phyloP scores from a whole-genome alignment of 2,113 vertebrate genomes.

The Heterotilapia buettikoferi region DNA sequence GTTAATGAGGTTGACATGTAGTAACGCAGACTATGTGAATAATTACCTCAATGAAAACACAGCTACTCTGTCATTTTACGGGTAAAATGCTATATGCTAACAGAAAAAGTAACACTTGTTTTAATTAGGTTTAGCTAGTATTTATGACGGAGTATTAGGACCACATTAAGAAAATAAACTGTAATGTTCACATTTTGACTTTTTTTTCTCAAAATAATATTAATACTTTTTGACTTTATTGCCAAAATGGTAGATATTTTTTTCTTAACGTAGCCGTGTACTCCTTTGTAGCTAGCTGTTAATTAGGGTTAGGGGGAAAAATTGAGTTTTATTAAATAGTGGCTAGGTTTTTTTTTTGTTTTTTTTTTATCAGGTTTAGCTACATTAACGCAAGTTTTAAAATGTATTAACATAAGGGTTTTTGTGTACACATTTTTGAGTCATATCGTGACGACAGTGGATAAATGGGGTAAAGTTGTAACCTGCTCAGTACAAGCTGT shows the following conservation, averaged over 20 bases:
- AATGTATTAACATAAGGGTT: background rate
- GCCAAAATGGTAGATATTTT: background rate
- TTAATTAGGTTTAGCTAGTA: background rate
- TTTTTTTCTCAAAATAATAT: background rate
- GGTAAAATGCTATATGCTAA: background rate
- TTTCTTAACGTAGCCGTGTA: rapidly evolving
- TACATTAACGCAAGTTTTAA: background rate
- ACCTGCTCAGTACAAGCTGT: background rate
- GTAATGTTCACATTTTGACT: background rate
- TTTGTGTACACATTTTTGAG: background rate
- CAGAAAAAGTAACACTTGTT: background rate
- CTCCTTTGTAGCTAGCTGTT: background rate
- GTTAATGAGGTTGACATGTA: background rate
- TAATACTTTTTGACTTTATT: background rate
- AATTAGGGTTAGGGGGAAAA: rapidly evolving
- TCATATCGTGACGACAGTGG: background rate
- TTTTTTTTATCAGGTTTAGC: background rate
- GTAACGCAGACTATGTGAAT: background rate
- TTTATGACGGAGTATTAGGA: background rate
- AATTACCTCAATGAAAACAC: background rate
- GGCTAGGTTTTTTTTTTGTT: rapidly evolving
- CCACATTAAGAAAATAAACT: background rate
- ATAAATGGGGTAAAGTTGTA: background rate
- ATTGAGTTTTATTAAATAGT: background rate
- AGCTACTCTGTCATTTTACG: background rate